Conservation (phyloP, 2,888 invertebrate species). For the Rhamnusium bicolor region DNA sequence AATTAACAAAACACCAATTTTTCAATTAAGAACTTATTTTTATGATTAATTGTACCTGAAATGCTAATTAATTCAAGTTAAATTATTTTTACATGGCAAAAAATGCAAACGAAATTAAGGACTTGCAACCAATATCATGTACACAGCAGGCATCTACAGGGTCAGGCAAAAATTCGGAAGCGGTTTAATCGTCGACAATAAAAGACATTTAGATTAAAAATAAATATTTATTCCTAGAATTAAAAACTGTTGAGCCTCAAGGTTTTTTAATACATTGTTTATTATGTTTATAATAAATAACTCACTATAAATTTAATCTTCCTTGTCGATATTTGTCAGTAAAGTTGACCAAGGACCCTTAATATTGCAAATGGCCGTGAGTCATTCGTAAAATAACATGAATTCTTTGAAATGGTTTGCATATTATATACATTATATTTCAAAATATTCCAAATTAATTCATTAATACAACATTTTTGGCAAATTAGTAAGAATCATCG, state of each 20-base stretch:
- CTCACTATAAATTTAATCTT: background rate
- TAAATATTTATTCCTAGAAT: too few relatives aligned
- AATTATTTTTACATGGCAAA: background rate
- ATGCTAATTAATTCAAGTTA: slow-evolving; percentile 3
- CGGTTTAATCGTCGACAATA: background rate
- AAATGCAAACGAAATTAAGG: background rate
- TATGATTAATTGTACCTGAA: slow-evolving; percentile 4
- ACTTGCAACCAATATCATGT: background rate
- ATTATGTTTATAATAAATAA: background rate
- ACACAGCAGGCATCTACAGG: background rate
- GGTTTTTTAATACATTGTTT: too few relatives aligned
- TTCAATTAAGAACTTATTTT: slow-evolving; percentile 13
- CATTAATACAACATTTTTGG: background rate
- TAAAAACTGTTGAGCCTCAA: background rate
- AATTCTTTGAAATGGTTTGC: background rate
- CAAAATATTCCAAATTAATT: background rate
- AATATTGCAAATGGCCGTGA: background rate
- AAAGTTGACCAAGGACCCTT: background rate
- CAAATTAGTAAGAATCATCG: background rate
- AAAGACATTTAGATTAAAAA: too few relatives aligned
- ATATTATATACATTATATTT: background rate
- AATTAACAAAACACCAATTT: slow-evolving; percentile 15
- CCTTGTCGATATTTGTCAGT: background rate
- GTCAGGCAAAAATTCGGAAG: background rate
- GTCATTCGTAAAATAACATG: background rate